Base-by-base conservation (phyloP, 2,888 invertebrate genomes). In the Norana najaformis region DNA sequence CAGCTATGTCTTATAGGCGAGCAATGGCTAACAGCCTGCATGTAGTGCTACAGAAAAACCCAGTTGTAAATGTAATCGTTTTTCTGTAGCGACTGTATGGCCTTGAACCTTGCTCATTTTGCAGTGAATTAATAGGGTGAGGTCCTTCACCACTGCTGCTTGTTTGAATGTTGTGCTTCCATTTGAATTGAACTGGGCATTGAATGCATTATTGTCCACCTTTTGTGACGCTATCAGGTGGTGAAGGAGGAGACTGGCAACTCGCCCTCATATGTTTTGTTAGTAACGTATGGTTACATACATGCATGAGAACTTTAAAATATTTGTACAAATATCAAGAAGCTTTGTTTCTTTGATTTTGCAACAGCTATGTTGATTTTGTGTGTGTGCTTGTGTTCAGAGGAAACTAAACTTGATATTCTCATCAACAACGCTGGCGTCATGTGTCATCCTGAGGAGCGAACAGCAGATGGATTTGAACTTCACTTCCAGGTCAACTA, bases 371-470 rank as follows among this genome's bases (percentile, higher is more conserved):
- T n/a, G n/a, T n/a, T 69, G 30, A 69, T 69, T 89, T 83, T 23
- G 20, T 85, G n/a, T 89, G 82, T 53, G 36, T 53, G n/a, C n/a
- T n/a, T 35, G 88, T 90, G 88, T 89, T 37, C 92, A 91, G 91
- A 89, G 47, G 90, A 91, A 83, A 89, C 23, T n/a, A 89, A 83
- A 36, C 41, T 90, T 23, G 91, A 95, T 89, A 92, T 94, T 35
- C 93, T 95, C 39, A 92, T 95, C 34, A 94, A 95, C 93, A 95
- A 95, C 93, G 95, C 94, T 85, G 95, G 94, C 20, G 93, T 94
- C 13, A 94, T 94, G 93, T 93, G 93, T 93, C 92, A 93, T 88
- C 94, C 94, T 5, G 90, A 93, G 89, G 90, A 90, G 13, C 91
- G 92, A 69, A 94, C 95, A 23, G 93, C 93, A n/a, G 95, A 95